phyloP scores from a whole-genome alignment of 64 coral and sea anemone species.

The Stichodactyla mertensii region DNA sequence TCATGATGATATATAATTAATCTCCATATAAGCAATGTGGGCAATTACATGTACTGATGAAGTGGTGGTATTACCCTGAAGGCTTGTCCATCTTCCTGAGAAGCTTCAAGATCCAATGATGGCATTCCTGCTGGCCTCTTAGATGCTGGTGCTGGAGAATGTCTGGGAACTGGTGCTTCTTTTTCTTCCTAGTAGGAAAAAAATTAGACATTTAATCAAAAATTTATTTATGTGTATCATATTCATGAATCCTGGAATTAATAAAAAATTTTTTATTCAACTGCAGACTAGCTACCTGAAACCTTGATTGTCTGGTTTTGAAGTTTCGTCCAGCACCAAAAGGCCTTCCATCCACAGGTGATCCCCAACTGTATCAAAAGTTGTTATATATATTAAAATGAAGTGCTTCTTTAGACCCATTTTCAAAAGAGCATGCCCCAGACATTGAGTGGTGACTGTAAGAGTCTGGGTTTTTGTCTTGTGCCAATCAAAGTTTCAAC shows the following conservation, averaged over 20 bases:
- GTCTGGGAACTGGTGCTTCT: neutral
- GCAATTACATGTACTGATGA: too few species aligned
- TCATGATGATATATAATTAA: too few species aligned
- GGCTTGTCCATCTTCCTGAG: conserved; percentile 31
- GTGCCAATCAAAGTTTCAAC: too few species aligned
- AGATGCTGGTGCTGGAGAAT: neutral
- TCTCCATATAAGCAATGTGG: too few species aligned
- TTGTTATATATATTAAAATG: too few species aligned
- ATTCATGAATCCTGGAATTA: too few species aligned
- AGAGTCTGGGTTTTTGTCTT: too few species aligned
- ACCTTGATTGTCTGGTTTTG: neutral
- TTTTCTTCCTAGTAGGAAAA: neutral
- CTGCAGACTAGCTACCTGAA: neutral
- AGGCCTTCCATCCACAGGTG: conserved; percentile 37
- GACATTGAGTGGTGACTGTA: too few species aligned
- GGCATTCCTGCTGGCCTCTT: conserved; percentile 33
- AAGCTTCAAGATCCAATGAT: conserved; percentile 10
- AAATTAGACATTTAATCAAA: too few species aligned
- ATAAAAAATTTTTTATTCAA: neutral
- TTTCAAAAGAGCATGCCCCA: too few species aligned
- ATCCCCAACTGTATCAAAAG: conserved; percentile 33
- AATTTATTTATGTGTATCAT: too few species aligned
- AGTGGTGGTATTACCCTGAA: neutral
- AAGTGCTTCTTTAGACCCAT: too few species aligned
- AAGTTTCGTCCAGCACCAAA: neutral